Evolutionary conservation across 2,113 vertebrate species (phyloP), one percentile per base, ranked within the genome.

Genomic region (Lepus americanus): DNA sequence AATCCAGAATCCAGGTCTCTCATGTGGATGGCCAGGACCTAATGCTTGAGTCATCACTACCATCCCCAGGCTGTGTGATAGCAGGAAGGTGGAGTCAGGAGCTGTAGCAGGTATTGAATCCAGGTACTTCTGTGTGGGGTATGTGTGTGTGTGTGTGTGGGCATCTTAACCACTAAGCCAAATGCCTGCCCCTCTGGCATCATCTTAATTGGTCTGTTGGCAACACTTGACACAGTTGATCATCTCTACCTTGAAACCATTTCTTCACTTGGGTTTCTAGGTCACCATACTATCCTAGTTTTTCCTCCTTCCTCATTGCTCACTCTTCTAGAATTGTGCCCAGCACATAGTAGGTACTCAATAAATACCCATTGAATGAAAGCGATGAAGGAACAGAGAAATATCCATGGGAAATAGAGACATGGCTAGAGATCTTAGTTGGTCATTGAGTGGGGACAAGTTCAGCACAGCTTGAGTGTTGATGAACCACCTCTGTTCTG

Each of bases 261-360:
- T 94, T 91, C 82, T 88, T 95, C 69, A 82, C 36, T 94, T 95
- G 44, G 66, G 53, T 92, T 92, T 93, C 72, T 17, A 81, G 73
- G 69, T 70, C 53, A 70, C 29, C 51, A 64, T 20, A 69, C 8
- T 82, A 63, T 63, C 13, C 69, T 53, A 64, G 29, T 39, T 91
- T 59, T 87, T 76, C 66, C 36, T 94, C 63, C 59, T 85, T 92
- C 59, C 19, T 82, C 25, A 53, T 29, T 87, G 78, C 36, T 25
- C 22, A 29, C 33, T 90, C 76, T 94, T 96, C 19, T 95, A 89
- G 53, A 94, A 92, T 19, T 91, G 33, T 82, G 9, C 79, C 72
- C 63, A n/a, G 33, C 78, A 78, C 33, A 61, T 33, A 72, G 13
- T 80, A 77, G 64, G 16, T 86, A 17, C 70, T 87, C 33, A 94